A percentile compares a stretch with the other conserved stretches of the same genome.
Conservation (phyloP, 2,113 vertebrate species). For the Brachyhypopomus occidentalis region DNA sequence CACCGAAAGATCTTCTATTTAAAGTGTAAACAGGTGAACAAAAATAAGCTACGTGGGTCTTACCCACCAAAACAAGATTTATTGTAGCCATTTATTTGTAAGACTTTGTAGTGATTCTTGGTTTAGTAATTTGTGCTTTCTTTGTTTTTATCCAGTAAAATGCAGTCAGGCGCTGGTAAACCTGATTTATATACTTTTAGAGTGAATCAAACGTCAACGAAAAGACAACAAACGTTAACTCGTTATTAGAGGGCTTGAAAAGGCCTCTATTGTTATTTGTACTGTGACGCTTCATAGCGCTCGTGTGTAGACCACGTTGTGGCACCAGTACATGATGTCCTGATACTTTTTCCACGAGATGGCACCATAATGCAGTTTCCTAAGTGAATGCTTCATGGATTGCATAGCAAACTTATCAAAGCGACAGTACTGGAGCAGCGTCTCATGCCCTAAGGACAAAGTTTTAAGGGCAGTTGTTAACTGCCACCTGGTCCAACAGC, state of each 20-base stretch:
- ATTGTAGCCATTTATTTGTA: not conserved
- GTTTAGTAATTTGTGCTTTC: no score
- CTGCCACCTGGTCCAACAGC: not conserved
- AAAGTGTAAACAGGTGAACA: not conserved
- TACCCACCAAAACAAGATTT: no score
- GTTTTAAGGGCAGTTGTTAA: not conserved
- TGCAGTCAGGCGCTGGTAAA: no score
- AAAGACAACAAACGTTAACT: not conserved
- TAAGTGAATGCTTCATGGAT: not conserved
- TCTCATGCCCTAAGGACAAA: not conserved
- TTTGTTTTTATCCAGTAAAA: no score
- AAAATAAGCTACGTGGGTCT: not conserved
- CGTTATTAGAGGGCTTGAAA: no score
- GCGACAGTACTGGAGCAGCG: not conserved
- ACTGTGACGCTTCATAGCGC: not conserved
- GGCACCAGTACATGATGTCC: not conserved
- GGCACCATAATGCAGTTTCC: slow-evolving; percentile 36
- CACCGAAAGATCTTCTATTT: not conserved
- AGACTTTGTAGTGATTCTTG: no score
- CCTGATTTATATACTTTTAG: no score
- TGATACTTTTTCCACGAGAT: slow-evolving; percentile 45
- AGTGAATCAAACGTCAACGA: not conserved
- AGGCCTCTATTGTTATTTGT: no score
- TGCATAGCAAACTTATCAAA: not conserved
- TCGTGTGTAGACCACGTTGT: not conserved